Base-by-base conservation (phyloP, 2,113 vertebrate species). In the Pelvicachromis taeniatus region DNA sequence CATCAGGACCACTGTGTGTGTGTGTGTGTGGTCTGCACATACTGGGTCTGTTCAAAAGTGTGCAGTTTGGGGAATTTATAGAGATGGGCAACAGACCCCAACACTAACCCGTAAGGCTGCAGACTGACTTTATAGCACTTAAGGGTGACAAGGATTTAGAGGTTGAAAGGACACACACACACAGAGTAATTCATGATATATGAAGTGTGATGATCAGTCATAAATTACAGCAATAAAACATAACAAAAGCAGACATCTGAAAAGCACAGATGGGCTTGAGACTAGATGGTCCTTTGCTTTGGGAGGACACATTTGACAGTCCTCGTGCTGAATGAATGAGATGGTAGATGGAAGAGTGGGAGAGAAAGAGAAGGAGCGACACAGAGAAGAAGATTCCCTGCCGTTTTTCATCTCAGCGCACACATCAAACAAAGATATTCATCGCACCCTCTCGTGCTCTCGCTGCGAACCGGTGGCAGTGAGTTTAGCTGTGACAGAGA, bases 391-490 rank as follows among this genome's bases (percentile, higher is more conserved):
- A 83, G 85, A 88, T 90, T 78, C 82, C 91, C 92, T 87, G 84
- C 89, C 58, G 61, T 38, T 90, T 83, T 89, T 94, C 85, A 82
- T 92, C 88, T 92, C 91, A 50, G 78, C 58, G 14, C 84, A 65
- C 79, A 88, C 84, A 91, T 93, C 87, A 94, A 90, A 95, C 92
- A 95, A 94, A 95, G 91, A 94, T 93, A 94, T 94, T 89, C 89
- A 94, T 95, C 91, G 86, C 90, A 59, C 91, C 93, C 86, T 91
- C 90, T 94, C 87, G 91, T 78, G 59, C 85, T 9, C 88, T 77
- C 6, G 16, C 88, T 80, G 80, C 26, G 65, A 89, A 92, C 59
- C 83, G 84, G 86, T 55, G 40, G 78, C 82, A 91, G 87, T 85
- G 84, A 94, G 90, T 94, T 90, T 90, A 93, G 90, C 31, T 45